Base-by-base conservation (phyloP, 2,797 vertebrate genomes). In the Oreonectes daqikongensis region DNA sequence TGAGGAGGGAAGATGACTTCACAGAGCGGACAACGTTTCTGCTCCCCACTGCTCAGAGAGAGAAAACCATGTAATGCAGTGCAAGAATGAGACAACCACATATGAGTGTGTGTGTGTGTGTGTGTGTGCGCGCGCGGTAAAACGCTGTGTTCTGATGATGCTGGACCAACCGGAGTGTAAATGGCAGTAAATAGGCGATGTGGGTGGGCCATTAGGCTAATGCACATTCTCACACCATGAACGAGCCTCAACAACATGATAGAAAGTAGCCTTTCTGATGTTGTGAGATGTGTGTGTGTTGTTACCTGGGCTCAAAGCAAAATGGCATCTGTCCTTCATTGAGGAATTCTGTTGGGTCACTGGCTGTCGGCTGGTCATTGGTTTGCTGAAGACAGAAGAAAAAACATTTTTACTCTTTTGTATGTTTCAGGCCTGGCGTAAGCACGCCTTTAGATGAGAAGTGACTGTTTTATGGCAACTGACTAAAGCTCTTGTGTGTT, bases 291-390 rank as follows among this genome's bases (percentile, higher is more conserved):
- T 67, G 78, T 44, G 53, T 67, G 77, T 61, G 48, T 53, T 78
- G 59, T 91, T 95, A 98, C 97, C 96, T 98, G 91, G 96, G 93
- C 88, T 99, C 96, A 92, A 98, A 98, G 94, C 96, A 98, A 89
- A 98, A 98, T 44, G 94, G 93, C 18, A 93, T 89, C 83, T 95
- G 94, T 79, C 91, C 95, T 10, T 96, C 94, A 14, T 88, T 96
- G 85, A 94, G 88, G 80, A 93, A 93, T 18, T 94, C 90, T 79
- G 92, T 50, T 24, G 93, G 90, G 68, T 91, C 94, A 48, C 87
- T 86, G 78, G 86, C 81, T 42, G 79, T 30, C 26, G 93, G 87
- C 79, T 86, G 90, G 63, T 90, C 92, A 44, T 88, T 85, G 77
- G 87, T 71, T 81, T 79, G 79, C 85, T 84, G 73, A 87, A 89